phyloP scores from a whole-genome alignment of 1,140 invertebrate genomes.

The Orius laevigatus region DNA sequence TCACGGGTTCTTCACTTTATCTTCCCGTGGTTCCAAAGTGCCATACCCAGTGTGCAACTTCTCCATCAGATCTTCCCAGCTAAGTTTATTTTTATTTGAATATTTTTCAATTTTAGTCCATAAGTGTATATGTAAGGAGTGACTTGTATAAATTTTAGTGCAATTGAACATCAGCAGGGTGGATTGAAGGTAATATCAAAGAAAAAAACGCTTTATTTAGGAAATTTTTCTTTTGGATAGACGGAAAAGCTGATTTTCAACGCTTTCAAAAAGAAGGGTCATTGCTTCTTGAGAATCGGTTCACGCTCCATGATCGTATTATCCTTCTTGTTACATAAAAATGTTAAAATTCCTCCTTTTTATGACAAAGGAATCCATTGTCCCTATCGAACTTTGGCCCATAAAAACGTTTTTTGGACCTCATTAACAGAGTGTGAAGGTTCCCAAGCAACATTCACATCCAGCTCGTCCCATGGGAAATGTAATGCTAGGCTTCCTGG shows the following conservation, averaged over 20 bases:
- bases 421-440: conserved; percentile 2
- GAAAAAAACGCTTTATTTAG: no score
- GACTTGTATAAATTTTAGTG: not conserved
- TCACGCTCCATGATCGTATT: no score
- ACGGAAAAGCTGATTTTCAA: no score
- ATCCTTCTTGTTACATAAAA: no score
- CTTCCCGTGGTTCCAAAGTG: conserved; percentile 15
- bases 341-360: no score
- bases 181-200: no score
- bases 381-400: no score
- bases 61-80: not conserved
- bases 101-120: not conserved
- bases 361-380: no score
- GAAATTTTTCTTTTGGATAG: no score
- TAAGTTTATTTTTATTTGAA: not conserved
- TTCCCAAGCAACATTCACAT: no score
- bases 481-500: conserved; percentile 8
- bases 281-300: no score
- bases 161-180: not conserved
- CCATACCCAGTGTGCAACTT: conserved; percentile 11
- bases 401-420: not conserved
- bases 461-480: conserved; percentile 1
- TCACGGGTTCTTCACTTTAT: conserved; percentile 12
- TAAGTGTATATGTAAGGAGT: not conserved
- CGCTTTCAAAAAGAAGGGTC: no score